Evolutionary conservation across 2,797 vertebrate species (phyloP), one percentile per base, ranked within the genome.

Genomic region (Etheostoma nigrum): DNA sequence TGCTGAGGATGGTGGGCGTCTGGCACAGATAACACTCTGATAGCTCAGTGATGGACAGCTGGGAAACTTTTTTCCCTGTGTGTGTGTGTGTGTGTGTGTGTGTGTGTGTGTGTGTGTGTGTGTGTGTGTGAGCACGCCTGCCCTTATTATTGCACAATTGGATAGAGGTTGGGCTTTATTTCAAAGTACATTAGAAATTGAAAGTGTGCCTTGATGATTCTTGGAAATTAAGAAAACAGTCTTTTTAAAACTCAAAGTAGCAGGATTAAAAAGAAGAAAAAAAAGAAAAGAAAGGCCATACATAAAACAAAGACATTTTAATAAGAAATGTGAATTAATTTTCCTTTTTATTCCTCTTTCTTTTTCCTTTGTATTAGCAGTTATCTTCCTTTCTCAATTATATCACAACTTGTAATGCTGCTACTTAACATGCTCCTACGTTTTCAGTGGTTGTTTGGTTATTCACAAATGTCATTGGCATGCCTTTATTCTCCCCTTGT

Each of bases 391-490:
- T 79, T 59, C 76, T 83, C 72, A 90, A 86, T 87, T 92, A 91
- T 78, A 85, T 79, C 71, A 67, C 74, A 83, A 78, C 87, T 87
- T 86, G 60, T 79, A 69, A 82, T 86, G 59, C 83, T 72, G 72
- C 67, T 64, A 66, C 67, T 80, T 40, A 86, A 89, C 76, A 82
- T 79, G 81, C 69, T 85, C 76, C 51, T 57, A 83, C 79, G 73
- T 94, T 93, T 91, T 84, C 67, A 81, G 75, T 89, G 89, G 86
- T 79, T 94, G 90, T 93, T 93, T 93, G 88, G 84, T 88, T 93
- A 90, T 93, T 91, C 89, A 85, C 80, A 86, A 76, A 91, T 94
- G 94, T 94, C 94, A 94, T 92, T 95, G 92, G 86, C 92, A 91
- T 95, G 95, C 93, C 91, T 93, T 94, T 92, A 90, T 94, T 90